Percentiles rank a stretch among this genome's conserved stretches.
Evolutionary conservation across 2,797 vertebrate species (phyloP).

Genomic region (Rallus crepitans): DNA sequence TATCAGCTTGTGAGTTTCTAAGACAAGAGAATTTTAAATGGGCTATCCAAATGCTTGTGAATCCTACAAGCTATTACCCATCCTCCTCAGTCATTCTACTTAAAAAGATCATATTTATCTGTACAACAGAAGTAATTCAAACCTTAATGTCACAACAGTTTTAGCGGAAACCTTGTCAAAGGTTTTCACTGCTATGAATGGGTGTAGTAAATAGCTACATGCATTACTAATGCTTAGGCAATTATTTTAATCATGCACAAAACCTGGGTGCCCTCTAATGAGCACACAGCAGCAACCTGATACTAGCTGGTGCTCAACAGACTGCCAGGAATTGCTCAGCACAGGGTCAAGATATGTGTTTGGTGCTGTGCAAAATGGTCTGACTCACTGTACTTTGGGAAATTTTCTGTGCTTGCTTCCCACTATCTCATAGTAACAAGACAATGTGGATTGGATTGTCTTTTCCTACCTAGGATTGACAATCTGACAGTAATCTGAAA

Average conservation of each 20-base stretch:
- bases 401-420: background rate
- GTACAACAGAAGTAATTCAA: background rate
- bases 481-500: background rate
- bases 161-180: background rate
- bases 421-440: background rate
- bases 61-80: background rate
- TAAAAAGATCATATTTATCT: background rate
- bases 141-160: background rate
- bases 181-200: background rate
- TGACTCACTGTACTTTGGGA: background rate
- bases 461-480: background rate
- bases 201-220: background rate
- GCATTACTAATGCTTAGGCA: background rate
- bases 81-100: background rate
- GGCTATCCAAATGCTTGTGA: background rate
- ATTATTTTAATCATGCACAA: background rate
- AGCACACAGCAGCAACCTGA: background rate
- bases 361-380: background rate
- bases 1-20: background rate
- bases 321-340: background rate
- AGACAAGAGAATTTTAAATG: background rate
- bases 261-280: background rate
- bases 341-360: background rate
- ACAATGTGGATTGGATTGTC: background rate
- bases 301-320: fast-evolving